Evolutionary conservation across 23 tunicate genomes (phyloP).

Genomic region (Diplosoma virens): DNA sequence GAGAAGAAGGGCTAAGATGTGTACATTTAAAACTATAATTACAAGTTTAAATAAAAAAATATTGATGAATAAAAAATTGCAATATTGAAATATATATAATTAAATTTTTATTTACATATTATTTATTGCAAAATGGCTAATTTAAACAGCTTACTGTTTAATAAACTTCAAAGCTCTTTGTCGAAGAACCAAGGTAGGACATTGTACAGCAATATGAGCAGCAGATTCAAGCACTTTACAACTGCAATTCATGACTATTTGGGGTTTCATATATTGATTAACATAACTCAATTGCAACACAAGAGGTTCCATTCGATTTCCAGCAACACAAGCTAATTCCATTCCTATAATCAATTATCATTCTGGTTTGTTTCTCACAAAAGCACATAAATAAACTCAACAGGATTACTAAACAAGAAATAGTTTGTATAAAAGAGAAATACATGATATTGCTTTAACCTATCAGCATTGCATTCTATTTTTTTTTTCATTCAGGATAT

Average conservation of each 20-base stretch:
- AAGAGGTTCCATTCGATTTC: slow-evolving; percentile 19
- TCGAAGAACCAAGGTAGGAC: slow-evolving; percentile 13
- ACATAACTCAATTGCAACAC: slow-evolving; percentile 1
- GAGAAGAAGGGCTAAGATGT: too few relatives aligned
- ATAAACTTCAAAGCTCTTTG: slow-evolving; percentile 40
- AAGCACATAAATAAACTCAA: too few relatives aligned
- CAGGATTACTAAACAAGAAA: too few relatives aligned
- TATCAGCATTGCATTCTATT: too few relatives aligned
- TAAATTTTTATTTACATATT: not conserved
- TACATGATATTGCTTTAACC: too few relatives aligned
- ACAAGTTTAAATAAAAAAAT: too few relatives aligned
- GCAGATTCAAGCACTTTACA: slow-evolving; percentile 20
- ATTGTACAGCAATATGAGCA: slow-evolving; percentile 10
- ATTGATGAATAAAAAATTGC: too few relatives aligned
- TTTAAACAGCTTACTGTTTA: slow-evolving; percentile 6
- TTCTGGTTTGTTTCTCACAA: not conserved
- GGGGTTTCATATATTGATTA: not conserved
- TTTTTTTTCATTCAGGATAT: too few relatives aligned
- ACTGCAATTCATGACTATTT: not conserved
- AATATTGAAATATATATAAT: too few relatives aligned
- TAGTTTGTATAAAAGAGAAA: too few relatives aligned
- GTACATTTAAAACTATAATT: too few relatives aligned
- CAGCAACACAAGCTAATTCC: slow-evolving; percentile 11
- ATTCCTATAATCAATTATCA: slow-evolving; percentile 7
- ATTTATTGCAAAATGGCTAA: too few relatives aligned